Base-by-base conservation (phyloP, 1,140 invertebrate genomes). In the Brachionus koreanus region DNA sequence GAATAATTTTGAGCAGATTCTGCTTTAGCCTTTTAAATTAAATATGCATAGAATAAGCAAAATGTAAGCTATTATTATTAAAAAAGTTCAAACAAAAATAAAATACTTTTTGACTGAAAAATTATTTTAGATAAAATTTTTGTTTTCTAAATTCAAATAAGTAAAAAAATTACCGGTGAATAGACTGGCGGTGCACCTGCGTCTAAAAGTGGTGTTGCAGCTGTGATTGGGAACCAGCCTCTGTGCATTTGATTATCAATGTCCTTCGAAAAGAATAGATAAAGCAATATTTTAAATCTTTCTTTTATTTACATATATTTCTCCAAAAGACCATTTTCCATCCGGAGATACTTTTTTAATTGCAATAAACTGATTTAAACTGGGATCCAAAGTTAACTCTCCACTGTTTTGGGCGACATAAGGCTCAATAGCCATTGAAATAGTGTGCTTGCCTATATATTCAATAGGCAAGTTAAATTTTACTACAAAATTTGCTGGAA, bases 401-500 rank as follows among this genome's bases (percentile, higher is more conserved):
- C 77, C 85, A 39, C 35, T 61, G 25, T 65, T 79, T 16, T 65
- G 49, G n/a, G 84, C 42, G 2, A 65, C 83, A 61, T 84, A 79
- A 23, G 49, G 61, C 12, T 61, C 79, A n/a, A 63, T 63, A 9
- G 42, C 33, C 43, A 69, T 61, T 74, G 29, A 84, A 16, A 63
- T 49, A 16, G 72, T 43, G 12, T 79, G 23, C 61, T 69, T 65
- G 46, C 65, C 67, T 61, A 52, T 43, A 29, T 33, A 79, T 10
- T 57, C 49, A 37, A 79, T 33, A 23, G 76, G 76, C 9, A 79
- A 19, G 23, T 87, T 85, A 67, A 86, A 84, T 77, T 87, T 87
- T 76, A 88, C 87, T 1, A 90, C 90, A 84, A 90, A 90, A 82
- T 89, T 89, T 6, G 88, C 87, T 5, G 97, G 97, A 88, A 99